A percentile compares a stretch with the other conserved stretches of the same genome.
Evolutionary conservation across 1,140 invertebrate genomes (phyloP).

Genomic region (Aphelenchoides besseyi): DNA sequence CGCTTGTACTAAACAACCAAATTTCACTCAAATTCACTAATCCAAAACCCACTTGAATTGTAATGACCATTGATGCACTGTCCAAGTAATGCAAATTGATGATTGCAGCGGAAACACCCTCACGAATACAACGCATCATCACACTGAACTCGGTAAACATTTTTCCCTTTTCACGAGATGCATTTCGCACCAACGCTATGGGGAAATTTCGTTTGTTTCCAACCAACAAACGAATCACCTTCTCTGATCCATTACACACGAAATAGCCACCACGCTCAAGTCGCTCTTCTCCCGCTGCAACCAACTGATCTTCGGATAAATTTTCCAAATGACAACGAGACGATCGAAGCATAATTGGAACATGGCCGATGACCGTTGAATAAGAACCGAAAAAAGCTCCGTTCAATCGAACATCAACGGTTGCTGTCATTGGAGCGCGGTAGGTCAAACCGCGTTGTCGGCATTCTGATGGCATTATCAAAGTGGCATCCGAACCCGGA

Average conservation of each 20-base stretch:
- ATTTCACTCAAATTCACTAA: slow-evolving; percentile 3
- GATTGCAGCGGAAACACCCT: slow-evolving; percentile 55
- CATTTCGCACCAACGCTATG: slow-evolving; percentile 50
- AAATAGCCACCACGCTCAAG: slow-evolving; percentile 60
- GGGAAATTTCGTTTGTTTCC: slow-evolving; percentile 60
- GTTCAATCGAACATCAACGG: slow-evolving; percentile 36
- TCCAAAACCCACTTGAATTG: slow-evolving; percentile 45
- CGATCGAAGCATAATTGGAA: slow-evolving; percentile 59
- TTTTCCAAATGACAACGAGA: slow-evolving; percentile 53
- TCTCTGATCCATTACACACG: slow-evolving; percentile 60
- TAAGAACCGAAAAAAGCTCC: background rate
- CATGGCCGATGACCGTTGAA: slow-evolving; percentile 42
- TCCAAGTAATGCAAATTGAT: slow-evolving; percentile 60
- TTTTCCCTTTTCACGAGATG: slow-evolving; percentile 55
- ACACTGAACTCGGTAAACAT: slow-evolving; percentile 60
- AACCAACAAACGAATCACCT: slow-evolving; percentile 56
- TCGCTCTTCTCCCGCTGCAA: slow-evolving; percentile 53
- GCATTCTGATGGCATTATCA: slow-evolving; percentile 55
- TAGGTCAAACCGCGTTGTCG: slow-evolving; percentile 59
- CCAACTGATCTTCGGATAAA: slow-evolving; percentile 43
- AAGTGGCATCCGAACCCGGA: slow-evolving; percentile 14
- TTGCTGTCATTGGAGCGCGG: slow-evolving; percentile 47
- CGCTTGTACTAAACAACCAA: slow-evolving; percentile 50
- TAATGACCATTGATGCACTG: slow-evolving; percentile 50
- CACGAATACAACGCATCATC: slow-evolving; percentile 58